Evolutionary conservation across 2,888 invertebrate genomes (phyloP).

Genomic region (Tupiocoris notatus): DNA sequence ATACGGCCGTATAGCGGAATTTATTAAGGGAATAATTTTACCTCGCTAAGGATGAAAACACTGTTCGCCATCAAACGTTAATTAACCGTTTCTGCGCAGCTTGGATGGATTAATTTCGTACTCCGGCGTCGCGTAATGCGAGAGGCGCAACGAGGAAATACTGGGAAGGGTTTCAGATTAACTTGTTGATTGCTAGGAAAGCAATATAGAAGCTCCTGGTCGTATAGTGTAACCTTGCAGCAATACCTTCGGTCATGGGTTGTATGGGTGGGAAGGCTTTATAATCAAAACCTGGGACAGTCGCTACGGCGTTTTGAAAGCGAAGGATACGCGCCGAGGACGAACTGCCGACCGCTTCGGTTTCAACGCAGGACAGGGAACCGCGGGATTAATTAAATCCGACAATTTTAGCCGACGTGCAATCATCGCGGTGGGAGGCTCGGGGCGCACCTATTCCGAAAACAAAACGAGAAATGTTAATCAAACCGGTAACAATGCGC

Average conservation of each 20-base stretch:
- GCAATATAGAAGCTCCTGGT: neutral
- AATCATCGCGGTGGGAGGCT: neutral
- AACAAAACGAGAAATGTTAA: neutral
- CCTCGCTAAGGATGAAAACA: conserved; percentile 8
- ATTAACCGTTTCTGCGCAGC: conserved; percentile 13
- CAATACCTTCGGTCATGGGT: neutral
- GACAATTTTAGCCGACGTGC: neutral
- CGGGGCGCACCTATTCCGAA: neutral
- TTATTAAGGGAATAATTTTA: conserved; percentile 30
- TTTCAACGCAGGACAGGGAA: neutral
- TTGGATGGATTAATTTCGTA: conserved; percentile 10
- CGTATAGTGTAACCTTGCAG: neutral
- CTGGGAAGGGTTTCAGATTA: conserved; percentile 4
- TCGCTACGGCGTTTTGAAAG: neutral
- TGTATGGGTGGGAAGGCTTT: neutral
- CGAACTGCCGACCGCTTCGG: neutral
- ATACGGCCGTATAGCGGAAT: conserved; percentile 3
- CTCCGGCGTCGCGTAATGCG: neutral
- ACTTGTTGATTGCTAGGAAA: conserved; percentile 17
- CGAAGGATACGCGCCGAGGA: neutral
- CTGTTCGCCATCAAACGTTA: conserved; percentile 18
- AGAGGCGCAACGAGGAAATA: neutral
- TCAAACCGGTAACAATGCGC: neutral
- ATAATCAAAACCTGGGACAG: neutral
- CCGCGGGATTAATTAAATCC: neutral